Percentiles rank a stretch among this genome's conserved stretches.
phyloP scores from a whole-genome alignment of 1,140 invertebrate genomes.

The Mesaphorura yosii region DNA sequence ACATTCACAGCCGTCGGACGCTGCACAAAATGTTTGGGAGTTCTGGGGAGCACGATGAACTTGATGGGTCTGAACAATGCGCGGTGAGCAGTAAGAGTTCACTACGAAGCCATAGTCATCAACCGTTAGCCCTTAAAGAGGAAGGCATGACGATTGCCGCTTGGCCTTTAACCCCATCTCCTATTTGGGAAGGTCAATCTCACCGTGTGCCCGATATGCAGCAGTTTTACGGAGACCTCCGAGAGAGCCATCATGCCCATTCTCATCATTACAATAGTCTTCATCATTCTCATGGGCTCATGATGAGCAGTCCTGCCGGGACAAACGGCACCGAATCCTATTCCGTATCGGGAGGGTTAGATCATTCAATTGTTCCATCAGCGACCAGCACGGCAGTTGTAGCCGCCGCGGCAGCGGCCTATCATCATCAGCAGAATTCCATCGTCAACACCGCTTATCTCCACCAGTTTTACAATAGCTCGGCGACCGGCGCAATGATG shows the following conservation, averaged over 20 bases:
- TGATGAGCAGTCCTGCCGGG: too few species aligned
- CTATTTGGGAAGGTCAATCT: constrained; percentile 30
- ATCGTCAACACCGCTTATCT: neutral
- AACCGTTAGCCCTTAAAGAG: constrained; percentile 20
- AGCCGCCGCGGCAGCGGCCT: too few species aligned
- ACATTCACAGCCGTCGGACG: constrained; percentile 13
- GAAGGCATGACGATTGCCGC: constrained; percentile 17
- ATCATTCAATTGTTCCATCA: too few species aligned
- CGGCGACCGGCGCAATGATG: neutral
- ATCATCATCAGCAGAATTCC: neutral
- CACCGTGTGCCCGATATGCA: constrained; percentile 28
- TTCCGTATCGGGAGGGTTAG: too few species aligned
- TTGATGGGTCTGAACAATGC: too few species aligned
- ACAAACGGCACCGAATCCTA: too few species aligned
- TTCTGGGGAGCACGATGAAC: constrained; percentile 10
- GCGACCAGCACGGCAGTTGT: too few species aligned
- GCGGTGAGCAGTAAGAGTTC: too few species aligned
- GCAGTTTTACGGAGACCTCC: constrained; percentile 2
- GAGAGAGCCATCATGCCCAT: too few species aligned
- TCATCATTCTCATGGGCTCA: too few species aligned
- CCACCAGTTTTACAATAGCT: neutral
- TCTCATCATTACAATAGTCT: too few species aligned
- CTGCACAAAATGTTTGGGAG: constrained; percentile 17
- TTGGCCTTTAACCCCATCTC: constrained; percentile 29
- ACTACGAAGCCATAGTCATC: too few species aligned